A percentile compares a stretch with the other conserved stretches of the same genome.
These are phyloP conservation scores for Patella pellucida DNA, from an alignment of 2,888 invertebrate species.

Conservation along the genomic window DNA sequence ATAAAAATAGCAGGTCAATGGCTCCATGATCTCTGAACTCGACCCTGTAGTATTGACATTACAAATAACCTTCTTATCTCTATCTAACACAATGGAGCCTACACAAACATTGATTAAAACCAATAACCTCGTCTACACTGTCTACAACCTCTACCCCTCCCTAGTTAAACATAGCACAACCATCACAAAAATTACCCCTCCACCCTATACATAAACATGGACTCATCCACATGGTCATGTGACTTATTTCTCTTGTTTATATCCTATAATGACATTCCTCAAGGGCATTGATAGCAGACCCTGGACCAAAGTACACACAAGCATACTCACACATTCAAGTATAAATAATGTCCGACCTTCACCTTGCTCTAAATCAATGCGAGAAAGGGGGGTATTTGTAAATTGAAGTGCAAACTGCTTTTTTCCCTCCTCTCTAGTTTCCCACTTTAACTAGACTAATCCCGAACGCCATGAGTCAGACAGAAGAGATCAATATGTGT, in stretches of 20 bases:
- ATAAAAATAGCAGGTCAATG: too few relatives aligned
- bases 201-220: constrained; percentile 2
- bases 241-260: constrained; percentile 20
- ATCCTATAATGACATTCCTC: constrained; percentile 20
- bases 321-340: constrained; percentile 14
- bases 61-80: too few relatives aligned
- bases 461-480: too few relatives aligned
- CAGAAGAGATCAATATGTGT: too few relatives aligned
- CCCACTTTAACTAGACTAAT: too few relatives aligned
- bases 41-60: too few relatives aligned
- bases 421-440: too few relatives aligned
- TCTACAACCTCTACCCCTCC: constrained; percentile 6
- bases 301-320: background rate
- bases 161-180: constrained; percentile 13
- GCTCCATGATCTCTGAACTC: too few relatives aligned
- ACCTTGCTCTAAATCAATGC: constrained; percentile 17
- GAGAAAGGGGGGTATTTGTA: too few relatives aligned
- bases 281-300: constrained; percentile 20
- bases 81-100: too few relatives aligned
- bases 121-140: background rate
- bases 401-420: too few relatives aligned
- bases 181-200: constrained; percentile 13
- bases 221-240: constrained; percentile 13
- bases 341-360: constrained; percentile 31
- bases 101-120: background rate